Evolutionary conservation across 2,113 vertebrate genomes (phyloP), one percentile per base, ranked within the genome.

Genomic region (Eudyptes chrysolophus): DNA sequence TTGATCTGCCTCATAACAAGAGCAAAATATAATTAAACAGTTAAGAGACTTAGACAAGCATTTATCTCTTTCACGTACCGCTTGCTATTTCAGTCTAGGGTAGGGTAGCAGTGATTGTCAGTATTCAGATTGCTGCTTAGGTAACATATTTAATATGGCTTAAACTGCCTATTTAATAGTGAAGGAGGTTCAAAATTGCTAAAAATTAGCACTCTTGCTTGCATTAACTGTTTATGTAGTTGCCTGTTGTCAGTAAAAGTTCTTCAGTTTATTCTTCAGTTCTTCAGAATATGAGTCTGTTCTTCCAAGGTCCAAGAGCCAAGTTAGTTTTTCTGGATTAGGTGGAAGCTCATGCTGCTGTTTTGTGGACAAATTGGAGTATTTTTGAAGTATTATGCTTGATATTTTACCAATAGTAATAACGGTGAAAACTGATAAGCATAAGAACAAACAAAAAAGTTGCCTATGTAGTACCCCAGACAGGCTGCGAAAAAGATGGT

Each of bases 191-290:
- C 61, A 36, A 49, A 79, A 89, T 5, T 16, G 38, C 19, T 60
- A 12, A 58, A 91, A 86, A 26, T 11, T 0, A 11, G 2, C 60
- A 3, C 34, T 75, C 2, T 5, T 26, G 32, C 38, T 68, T 20
- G 10, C 13, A 2, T 36, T 27, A 16, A 34, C 36, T 54, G 38
- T 46, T 78, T 19, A 0, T 7, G 3, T 5, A 13, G 2, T 42
- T 46, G 57, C 68, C 44, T 77, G 49, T 10, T 40, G 44, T 52
- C 64, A 52, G 16, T 29, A 30, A 2, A 54, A 52, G 29, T 46
- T 83, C 58, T 79, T 81, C 13, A 24, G 1, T 30, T 46, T 34
- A 42, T 42, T 42, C 42, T 42, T 42, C 42, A 42, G 42, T 42
- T 42, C 42, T 42, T 42, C 42, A 6, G 29, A 48, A 8, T 29